A percentile compares a stretch with the other conserved stretches of the same genome.
These are phyloP conservation scores for Sphaerophoria taeniata DNA, from an alignment of 2,888 invertebrate species.

Conservation along the genomic window DNA sequence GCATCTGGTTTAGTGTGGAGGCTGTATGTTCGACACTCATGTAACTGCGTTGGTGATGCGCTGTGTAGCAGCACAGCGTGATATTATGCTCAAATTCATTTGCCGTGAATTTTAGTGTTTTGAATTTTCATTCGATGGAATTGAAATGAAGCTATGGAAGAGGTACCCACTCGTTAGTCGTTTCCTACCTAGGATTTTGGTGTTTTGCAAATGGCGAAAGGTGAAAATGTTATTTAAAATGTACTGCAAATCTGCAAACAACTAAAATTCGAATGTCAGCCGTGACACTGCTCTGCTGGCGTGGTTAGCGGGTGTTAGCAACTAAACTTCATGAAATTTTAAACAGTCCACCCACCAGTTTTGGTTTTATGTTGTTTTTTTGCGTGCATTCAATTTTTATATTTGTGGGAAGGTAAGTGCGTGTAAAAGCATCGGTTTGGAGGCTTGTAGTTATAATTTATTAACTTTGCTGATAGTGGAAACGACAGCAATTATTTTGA, in stretches of 20 bases:
- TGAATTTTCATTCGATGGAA: conserved; percentile 63
- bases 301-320: conserved; percentile 9
- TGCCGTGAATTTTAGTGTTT: conserved; percentile 67
- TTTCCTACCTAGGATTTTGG: neutral
- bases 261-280: conserved; percentile 12
- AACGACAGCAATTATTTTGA: neutral
- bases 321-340: conserved; percentile 23
- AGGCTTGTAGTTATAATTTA: neutral
- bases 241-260: conserved; percentile 27
- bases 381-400: neutral
- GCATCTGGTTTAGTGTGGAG: conserved; percentile 7
- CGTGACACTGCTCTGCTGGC: too few relatives aligned
- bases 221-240: conserved; percentile 55
- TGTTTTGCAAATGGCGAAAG: conserved; percentile 2
- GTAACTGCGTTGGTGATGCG: conserved; percentile 8
- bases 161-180: neutral
- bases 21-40: conserved; percentile 10
- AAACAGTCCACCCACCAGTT: neutral
- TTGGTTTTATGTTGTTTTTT: neutral
- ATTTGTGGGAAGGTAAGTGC: neutral
- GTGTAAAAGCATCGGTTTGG: neutral
- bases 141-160: conserved; percentile 48
- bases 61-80: conserved; percentile 25
- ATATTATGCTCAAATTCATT: conserved; percentile 69
- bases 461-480: neutral